Evolutionary conservation across 92 coral and sea anemone genomes (phyloP), one percentile per base, ranked within the genome.

Genomic region (Parazoanthus darwini): DNA sequence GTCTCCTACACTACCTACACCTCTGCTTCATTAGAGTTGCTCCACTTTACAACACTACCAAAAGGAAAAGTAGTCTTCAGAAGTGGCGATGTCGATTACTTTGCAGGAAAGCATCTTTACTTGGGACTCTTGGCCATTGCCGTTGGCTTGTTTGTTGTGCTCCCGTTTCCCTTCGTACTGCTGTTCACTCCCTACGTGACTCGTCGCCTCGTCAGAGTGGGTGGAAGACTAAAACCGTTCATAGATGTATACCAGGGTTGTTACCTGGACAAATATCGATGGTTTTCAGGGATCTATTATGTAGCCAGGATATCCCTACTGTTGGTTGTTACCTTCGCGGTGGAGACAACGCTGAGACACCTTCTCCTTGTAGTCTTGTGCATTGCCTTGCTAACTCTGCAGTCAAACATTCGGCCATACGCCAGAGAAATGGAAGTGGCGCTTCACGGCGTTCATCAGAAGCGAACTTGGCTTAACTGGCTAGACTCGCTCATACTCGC

Each of bases 1-100:
- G 86, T 93, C 29, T 91, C 91, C 6, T 93, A 93, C 68, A 91
- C 96, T 23, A 91, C 96, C 26, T 93, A 89, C 42, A 92, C 96
- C 4, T 89, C 92, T 1, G 92, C 89, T 29, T 93, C 96, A 26
- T 82, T 93, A 67, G 88, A 91, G 14, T 78, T 93, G 44, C 91
- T 93, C 13, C 91, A 89, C 76, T 92, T 81, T 71, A 67, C 94
- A 39, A 43, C 91, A 38, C 54, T 93, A 13, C 85, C 87, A 38
- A 88, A 67, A 26, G 70, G 59, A 16, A 83, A 65, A 37, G 91
- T 91, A 80, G 86, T 93, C 36, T 93, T 85, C 77, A 86, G 75
- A 82, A 86, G 88, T 72, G 96, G 96, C 22, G 91, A 92, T 14
- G 94, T 88, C 63, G 88, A 87, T 59, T 93, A 82, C 63, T 93